These are phyloP conservation scores for Microdon myrmicae DNA, from an alignment of 2,888 invertebrate genomes.

Conservation along the genomic window DNA sequence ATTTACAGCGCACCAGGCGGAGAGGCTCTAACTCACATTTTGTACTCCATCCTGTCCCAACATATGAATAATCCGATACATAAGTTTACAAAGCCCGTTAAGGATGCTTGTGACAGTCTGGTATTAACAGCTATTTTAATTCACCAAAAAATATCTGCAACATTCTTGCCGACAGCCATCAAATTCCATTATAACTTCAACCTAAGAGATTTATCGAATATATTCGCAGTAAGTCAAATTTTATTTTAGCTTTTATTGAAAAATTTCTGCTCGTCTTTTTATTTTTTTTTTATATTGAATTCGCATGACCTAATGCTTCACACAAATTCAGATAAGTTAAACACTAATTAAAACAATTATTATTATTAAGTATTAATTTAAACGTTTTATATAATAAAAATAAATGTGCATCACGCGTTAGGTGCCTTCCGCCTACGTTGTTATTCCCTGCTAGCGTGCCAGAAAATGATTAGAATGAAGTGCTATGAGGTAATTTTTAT, in stretches of 20 bases:
- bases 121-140: constrained; percentile 79
- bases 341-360: neutral
- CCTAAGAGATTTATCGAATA: constrained; percentile 89
- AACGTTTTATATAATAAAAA: too few relatives aligned
- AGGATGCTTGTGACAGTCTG: constrained; percentile 72
- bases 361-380: too few relatives aligned
- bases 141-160: constrained; percentile 78
- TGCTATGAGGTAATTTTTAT: too few relatives aligned
- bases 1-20: constrained; percentile 79
- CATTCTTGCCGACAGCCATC: constrained; percentile 90
- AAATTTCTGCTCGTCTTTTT: too few relatives aligned
- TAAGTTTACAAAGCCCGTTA: constrained; percentile 74
- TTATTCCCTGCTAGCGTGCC: too few relatives aligned
- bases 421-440: too few relatives aligned
- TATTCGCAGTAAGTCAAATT: constrained; percentile 81
- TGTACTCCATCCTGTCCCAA: constrained; percentile 82
- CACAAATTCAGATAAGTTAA: neutral
- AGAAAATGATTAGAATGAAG: too few relatives aligned
- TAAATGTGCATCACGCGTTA: too few relatives aligned
- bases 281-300: too few relatives aligned
- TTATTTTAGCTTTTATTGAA: neutral
- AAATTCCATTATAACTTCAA: constrained; percentile 97
- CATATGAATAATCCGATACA: constrained; percentile 75
- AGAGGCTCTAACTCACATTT: constrained; percentile 86
- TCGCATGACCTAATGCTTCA: too few relatives aligned